phyloP scores from a whole-genome alignment of 2,888 invertebrate genomes.

The Polietes domitor region DNA sequence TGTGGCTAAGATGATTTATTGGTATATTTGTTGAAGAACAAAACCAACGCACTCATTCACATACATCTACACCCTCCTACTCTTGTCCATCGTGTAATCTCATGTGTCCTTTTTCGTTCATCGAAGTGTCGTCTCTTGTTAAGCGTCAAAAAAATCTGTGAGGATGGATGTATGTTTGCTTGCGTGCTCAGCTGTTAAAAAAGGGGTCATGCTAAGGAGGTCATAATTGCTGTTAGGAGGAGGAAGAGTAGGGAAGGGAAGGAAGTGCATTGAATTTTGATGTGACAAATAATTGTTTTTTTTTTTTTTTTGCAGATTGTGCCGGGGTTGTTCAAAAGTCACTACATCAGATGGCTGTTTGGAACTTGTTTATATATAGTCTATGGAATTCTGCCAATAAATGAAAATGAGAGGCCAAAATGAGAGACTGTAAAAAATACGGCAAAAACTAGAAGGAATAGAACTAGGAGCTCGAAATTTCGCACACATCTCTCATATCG shows the following conservation, averaged over 20 bases:
- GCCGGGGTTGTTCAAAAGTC: too few relatives aligned
- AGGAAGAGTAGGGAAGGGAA: neutral
- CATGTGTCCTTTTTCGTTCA: neutral
- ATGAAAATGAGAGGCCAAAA: too few relatives aligned
- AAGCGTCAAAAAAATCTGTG: neutral
- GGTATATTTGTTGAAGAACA: neutral
- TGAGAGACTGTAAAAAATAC: too few relatives aligned
- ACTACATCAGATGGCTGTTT: too few relatives aligned
- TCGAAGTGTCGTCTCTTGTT: constrained; percentile 7
- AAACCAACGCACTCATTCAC: neutral
- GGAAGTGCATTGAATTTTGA: neutral
- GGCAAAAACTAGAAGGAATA: too few relatives aligned
- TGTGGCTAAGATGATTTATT: constrained; percentile 41
- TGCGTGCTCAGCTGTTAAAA: neutral
- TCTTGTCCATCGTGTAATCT: constrained; percentile 4
- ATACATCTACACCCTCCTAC: neutral
- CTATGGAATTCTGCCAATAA: too few relatives aligned
- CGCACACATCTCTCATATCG: too few relatives aligned
- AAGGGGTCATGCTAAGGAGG: constrained; percentile 10
- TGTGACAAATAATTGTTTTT: too few relatives aligned
- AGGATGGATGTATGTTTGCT: neutral
- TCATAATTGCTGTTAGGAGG: neutral
- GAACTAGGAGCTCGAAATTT: too few relatives aligned
- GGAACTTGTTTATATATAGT: too few relatives aligned
- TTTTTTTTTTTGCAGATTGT: too few relatives aligned